These are phyloP conservation scores for Cariama cristata DNA, from an alignment of 2,113 vertebrate species.

Conservation along the genomic window DNA sequence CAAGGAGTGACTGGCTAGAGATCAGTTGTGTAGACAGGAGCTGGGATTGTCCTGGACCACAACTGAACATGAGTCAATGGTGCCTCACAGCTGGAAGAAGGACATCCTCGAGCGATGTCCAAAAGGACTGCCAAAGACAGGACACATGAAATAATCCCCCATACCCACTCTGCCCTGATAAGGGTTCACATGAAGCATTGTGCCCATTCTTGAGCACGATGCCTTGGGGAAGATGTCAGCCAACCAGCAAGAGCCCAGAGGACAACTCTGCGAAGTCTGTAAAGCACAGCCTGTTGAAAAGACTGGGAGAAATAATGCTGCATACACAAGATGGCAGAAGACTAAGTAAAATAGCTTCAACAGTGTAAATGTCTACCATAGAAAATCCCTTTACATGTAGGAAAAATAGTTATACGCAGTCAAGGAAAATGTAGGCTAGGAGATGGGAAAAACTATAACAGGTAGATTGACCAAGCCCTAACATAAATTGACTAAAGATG, in stretches of 20 bases:
- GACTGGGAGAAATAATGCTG: neutral
- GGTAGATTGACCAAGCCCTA: neutral
- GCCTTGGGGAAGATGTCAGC: neutral
- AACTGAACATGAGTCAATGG: neutral
- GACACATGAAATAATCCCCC: neutral
- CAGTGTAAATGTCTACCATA: neutral
- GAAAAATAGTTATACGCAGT: neutral
- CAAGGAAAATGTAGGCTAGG: neutral
- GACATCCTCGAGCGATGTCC: neutral
- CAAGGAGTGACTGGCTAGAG: neutral
- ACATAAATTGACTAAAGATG: neutral
- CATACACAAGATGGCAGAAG: neutral
- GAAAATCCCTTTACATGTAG: neutral
- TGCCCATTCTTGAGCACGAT: neutral
- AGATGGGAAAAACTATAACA: neutral
- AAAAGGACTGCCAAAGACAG: neutral
- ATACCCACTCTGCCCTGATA: neutral
- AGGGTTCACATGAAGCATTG: neutral
- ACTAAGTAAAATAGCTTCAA: neutral
- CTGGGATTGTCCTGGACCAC: neutral
- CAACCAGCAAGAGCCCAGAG: accelerated
- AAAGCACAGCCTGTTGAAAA: neutral
- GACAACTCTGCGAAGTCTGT: neutral
- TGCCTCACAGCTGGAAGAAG: neutral
- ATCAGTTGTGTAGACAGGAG: neutral